phyloP scores from a whole-genome alignment of 2,888 invertebrate genomes.

The Drosophila formosana region DNA sequence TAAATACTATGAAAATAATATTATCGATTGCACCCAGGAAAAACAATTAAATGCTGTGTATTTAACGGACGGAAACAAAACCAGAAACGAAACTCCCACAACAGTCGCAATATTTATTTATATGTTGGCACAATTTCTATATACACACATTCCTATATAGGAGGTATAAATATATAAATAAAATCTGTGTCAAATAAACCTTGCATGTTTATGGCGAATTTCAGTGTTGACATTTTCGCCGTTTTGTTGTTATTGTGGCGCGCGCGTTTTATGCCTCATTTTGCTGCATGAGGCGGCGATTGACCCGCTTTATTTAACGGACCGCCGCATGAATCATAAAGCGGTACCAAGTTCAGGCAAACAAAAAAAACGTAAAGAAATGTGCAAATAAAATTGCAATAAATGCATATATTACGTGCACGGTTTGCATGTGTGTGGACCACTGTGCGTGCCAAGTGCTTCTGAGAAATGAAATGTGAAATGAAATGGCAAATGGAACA shows the following conservation, averaged over 20 bases:
- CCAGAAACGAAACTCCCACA: slow-evolving; percentile 12
- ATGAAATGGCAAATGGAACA: slow-evolving; percentile 42
- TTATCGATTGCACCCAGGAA: neutral
- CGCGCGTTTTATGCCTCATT: slow-evolving; percentile 47
- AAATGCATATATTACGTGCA: slow-evolving; percentile 36
- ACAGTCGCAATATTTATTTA: slow-evolving; percentile 10
- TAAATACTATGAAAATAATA: slow-evolving; percentile 2
- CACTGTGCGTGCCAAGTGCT: slow-evolving; percentile 68
- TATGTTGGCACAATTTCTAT: slow-evolving; percentile 17
- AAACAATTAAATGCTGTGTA: slow-evolving; percentile 4
- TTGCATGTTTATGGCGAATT: slow-evolving; percentile 75
- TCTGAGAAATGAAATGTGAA: slow-evolving; percentile 47
- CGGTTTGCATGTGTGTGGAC: slow-evolving; percentile 21
- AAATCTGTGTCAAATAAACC: slow-evolving; percentile 78
- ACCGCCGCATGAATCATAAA: slow-evolving; percentile 66
- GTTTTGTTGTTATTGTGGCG: slow-evolving; percentile 36
- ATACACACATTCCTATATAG: slow-evolving; percentile 8
- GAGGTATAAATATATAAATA: slow-evolving; percentile 22
- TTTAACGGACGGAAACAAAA: neutral
- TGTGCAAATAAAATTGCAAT: slow-evolving; percentile 63
- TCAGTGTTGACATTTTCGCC: slow-evolving; percentile 51
- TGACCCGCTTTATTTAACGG: slow-evolving; percentile 65
- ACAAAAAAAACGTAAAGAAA: slow-evolving; percentile 36
- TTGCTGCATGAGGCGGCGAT: slow-evolving; percentile 35
- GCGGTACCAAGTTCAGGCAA: slow-evolving; percentile 75